Evolutionary conservation across 2,113 vertebrate species (phyloP).

Genomic region (Sterrhoptilus dennistouni): DNA sequence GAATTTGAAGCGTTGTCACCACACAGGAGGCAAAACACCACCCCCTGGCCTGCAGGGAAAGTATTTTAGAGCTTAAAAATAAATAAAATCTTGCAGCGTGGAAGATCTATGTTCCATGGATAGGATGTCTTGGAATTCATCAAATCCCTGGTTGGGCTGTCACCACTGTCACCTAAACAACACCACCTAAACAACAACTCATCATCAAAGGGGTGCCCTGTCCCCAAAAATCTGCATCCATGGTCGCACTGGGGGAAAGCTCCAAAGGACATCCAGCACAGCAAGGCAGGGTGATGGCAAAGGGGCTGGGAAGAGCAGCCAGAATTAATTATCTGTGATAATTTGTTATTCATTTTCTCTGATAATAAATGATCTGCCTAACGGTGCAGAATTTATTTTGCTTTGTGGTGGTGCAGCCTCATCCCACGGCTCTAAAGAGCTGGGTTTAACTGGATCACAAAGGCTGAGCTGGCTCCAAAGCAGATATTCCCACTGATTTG

Average conservation of each 20-base stretch:
- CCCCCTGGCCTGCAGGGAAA: neutral
- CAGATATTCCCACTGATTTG: neutral
- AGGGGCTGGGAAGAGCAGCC: neutral
- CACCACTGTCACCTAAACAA: conserved; percentile 8
- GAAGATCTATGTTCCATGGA: neutral
- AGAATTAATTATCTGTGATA: neutral
- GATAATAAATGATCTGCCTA: neutral
- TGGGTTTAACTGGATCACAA: neutral
- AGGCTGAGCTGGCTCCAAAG: neutral
- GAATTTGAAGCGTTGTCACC: conserved; percentile 44
- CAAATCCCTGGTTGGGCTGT: neutral
- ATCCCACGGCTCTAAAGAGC: neutral
- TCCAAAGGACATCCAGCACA: neutral
- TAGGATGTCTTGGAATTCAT: conserved; percentile 23
- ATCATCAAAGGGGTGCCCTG: neutral
- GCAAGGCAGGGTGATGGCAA: neutral
- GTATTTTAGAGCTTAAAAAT: conserved; percentile 39
- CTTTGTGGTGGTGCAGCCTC: neutral
- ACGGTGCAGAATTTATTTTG: neutral
- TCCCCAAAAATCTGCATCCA: neutral
- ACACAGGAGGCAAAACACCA: neutral
- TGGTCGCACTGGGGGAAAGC: neutral
- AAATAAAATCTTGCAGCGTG: neutral
- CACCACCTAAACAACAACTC: conserved; percentile 15
- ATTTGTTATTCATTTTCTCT: neutral